Conservation (phyloP, 2,113 vertebrate genomes). For the Willisornis vidua region DNA sequence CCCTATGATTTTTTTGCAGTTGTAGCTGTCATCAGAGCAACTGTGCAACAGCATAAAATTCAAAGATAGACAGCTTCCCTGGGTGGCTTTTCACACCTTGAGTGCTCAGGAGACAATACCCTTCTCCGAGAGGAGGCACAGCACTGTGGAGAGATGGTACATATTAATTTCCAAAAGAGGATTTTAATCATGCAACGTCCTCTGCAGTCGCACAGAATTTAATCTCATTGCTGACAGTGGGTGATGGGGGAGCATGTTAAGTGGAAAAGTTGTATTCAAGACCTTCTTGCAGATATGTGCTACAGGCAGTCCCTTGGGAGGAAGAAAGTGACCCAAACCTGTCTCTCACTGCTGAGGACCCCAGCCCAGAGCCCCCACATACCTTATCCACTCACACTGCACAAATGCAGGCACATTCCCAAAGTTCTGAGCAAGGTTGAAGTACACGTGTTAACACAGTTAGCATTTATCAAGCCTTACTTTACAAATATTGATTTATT, state of each 20-base stretch:
- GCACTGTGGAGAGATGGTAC: conserved; percentile 18
- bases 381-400: not conserved
- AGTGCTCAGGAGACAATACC: conserved; percentile 65
- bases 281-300: conserved; percentile 47
- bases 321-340: not conserved
- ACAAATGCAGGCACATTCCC: not conserved
- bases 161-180: conserved; percentile 73
- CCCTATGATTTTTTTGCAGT: not conserved
- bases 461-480: conserved; percentile 51
- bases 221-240: conserved; percentile 67
- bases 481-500: conserved; percentile 64
- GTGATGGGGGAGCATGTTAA: conserved; percentile 64
- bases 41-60: conserved; percentile 64
- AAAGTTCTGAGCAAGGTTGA: not conserved
- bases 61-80: conserved; percentile 40
- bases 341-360: not conserved
- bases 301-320: not conserved
- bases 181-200: conserved; percentile 71
- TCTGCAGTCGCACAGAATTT: conserved; percentile 64
- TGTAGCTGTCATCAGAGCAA: not conserved
- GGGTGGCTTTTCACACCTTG: conserved; percentile 63
- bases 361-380: not conserved
- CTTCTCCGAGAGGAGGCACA: conserved; percentile 33
- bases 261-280: conserved; percentile 66
- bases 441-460: not conserved